phyloP scores from a whole-genome alignment of 64 coral and sea anemone genomes.

The Acropora yongei region DNA sequence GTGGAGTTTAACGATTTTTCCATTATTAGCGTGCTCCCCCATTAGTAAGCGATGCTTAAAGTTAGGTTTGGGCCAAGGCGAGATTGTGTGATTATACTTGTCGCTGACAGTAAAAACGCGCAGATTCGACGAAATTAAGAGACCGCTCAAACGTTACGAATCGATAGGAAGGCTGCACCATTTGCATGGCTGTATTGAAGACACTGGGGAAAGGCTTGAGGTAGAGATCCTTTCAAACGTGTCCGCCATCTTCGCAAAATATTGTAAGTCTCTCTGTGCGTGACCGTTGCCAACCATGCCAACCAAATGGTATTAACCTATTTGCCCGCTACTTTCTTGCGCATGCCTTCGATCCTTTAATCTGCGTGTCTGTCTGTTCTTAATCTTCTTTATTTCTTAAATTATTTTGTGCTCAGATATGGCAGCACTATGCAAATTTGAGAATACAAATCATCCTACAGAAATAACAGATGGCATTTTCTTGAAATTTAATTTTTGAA shows the following conservation, averaged over 20 bases:
- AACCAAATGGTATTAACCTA: not conserved
- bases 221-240: not conserved
- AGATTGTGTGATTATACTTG: too few species aligned
- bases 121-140: not conserved
- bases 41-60: not conserved
- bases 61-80: not conserved
- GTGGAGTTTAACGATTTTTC: conserved; percentile 84
- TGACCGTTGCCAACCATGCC: not conserved
- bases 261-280: not conserved
- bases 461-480: not conserved
- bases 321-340: too few species aligned
- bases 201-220: not conserved
- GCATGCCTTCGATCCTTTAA: too few species aligned
- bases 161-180: not conserved
- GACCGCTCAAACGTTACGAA: not conserved
- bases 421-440: conserved; percentile 19
- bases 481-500: not conserved
- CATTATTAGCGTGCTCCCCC: not conserved
- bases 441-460: not conserved
- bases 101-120: not conserved
- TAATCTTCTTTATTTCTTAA: not conserved
- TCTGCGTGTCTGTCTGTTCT: too few species aligned
- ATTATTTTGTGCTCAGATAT: not conserved
- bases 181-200: not conserved
- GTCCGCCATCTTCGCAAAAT: too few species aligned